These are phyloP conservation scores for Stegophylla sp. DNA, from an alignment of 2,888 invertebrate genomes.

Conservation along the genomic window DNA sequence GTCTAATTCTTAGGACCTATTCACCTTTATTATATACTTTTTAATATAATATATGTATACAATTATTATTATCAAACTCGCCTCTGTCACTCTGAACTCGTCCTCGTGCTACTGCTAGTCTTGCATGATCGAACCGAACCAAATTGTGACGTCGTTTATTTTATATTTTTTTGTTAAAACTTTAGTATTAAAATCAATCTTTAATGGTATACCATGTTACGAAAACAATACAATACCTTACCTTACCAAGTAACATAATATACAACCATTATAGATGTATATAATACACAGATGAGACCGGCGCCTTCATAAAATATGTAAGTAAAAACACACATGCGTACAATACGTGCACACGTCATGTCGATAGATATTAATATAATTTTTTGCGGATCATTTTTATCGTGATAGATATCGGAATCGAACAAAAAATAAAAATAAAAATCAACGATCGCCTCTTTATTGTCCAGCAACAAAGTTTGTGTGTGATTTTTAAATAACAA, in stretches of 20 bases:
- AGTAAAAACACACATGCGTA: conserved; percentile 35
- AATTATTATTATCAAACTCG: conserved; percentile 9
- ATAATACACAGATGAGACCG: conserved; percentile 20
- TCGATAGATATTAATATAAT: background rate
- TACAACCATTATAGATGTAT: conserved; percentile 16
- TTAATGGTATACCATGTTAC: background rate
- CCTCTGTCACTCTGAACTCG: conserved; percentile 55
- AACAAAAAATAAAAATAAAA: background rate
- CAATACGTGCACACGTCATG: background rate
- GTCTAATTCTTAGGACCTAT: conserved; percentile 17
- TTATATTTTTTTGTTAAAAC: conserved; percentile 13
- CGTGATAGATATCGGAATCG: background rate
- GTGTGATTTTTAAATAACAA: background rate
- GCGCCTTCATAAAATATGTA: conserved; percentile 56
- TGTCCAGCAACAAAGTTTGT: too few relatives aligned
- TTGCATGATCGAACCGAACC: conserved; percentile 49
- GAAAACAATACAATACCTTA: background rate
- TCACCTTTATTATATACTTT: background rate
- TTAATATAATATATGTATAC: background rate
- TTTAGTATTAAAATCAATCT: background rate
- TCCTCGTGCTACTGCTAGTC: conserved; percentile 40
- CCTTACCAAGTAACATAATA: background rate
- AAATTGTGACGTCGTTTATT: conserved; percentile 29
- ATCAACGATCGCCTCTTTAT: background rate
- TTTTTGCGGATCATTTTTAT: background rate